These are phyloP conservation scores for Tholera decimalis DNA, from an alignment of 2,888 invertebrate genomes.

Conservation along the genomic window DNA sequence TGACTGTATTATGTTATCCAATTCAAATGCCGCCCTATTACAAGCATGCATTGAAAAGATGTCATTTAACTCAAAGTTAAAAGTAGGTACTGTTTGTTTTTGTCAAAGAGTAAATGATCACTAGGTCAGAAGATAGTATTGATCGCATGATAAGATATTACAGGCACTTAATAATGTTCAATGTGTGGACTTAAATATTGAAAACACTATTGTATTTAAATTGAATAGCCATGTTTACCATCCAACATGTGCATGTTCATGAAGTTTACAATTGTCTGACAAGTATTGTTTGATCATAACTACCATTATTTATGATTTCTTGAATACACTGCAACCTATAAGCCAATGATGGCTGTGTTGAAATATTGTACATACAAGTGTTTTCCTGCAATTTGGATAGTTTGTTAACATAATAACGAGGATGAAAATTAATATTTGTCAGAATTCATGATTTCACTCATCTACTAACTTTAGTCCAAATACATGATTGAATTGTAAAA, in stretches of 20 bases:
- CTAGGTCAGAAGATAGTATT: conserved; percentile 18
- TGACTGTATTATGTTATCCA: not conserved
- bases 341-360: not conserved
- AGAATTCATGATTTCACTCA: too few species aligned
- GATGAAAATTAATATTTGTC: not conserved
- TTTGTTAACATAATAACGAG: not conserved
- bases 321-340: not conserved
- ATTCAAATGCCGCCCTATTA: not conserved
- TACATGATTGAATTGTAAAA: too few species aligned
- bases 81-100: not conserved
- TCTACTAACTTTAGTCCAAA: too few species aligned
- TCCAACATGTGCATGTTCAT: conserved; percentile 24
- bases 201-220: conserved; percentile 60
- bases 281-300: conserved; percentile 39
- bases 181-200: conserved; percentile 22
- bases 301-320: conserved; percentile 39
- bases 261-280: conserved; percentile 31
- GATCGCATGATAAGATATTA: conserved; percentile 10
- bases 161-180: not conserved
- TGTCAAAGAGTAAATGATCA: too few species aligned
- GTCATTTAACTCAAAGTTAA: not conserved
- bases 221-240: conserved; percentile 46
- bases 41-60: not conserved
- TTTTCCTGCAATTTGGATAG: not conserved
- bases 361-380: not conserved